Conservation (phyloP, 2,888 invertebrate genomes). For the Scaeva pyrastri region DNA sequence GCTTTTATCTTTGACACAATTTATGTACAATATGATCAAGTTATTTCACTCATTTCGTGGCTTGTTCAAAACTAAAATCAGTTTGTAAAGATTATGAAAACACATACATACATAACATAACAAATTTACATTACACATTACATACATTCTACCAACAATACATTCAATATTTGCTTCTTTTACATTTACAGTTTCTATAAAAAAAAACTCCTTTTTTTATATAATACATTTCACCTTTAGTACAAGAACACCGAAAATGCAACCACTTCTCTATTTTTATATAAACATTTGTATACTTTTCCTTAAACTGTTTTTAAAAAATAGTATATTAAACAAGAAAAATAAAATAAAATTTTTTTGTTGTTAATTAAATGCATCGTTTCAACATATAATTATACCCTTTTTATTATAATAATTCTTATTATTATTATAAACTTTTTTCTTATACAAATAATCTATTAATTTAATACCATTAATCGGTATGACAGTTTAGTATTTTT, state of each 20-base stretch:
- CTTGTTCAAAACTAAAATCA: not conserved
- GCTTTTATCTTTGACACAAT: too few relatives aligned
- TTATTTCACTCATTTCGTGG: too few relatives aligned
- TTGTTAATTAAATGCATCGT: slow-evolving; percentile 25
- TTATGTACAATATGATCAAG: too few relatives aligned
- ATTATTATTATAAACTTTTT: slow-evolving; percentile 27
- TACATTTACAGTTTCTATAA: not conserved
- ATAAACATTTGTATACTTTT: not conserved
- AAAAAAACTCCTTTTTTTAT: not conserved
- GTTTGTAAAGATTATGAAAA: not conserved
- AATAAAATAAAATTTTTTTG: slow-evolving; percentile 2
- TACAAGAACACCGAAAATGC: slow-evolving; percentile 72
- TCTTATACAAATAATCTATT: not conserved
- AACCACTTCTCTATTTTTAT: not conserved
- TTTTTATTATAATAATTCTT: not conserved
- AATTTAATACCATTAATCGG: slow-evolving; percentile 71
- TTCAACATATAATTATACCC: slow-evolving; percentile 12
- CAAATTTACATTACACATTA: not conserved
- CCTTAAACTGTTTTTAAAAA: not conserved
- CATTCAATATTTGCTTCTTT: slow-evolving; percentile 10
- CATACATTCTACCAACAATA: not conserved
- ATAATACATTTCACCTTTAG: not conserved
- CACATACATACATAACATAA: not conserved
- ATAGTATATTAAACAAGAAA: not conserved
- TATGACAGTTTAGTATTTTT: slow-evolving; percentile 71